These are phyloP conservation scores for Vireo altiloquus DNA, from an alignment of 2,113 vertebrate species.

Conservation along the genomic window DNA sequence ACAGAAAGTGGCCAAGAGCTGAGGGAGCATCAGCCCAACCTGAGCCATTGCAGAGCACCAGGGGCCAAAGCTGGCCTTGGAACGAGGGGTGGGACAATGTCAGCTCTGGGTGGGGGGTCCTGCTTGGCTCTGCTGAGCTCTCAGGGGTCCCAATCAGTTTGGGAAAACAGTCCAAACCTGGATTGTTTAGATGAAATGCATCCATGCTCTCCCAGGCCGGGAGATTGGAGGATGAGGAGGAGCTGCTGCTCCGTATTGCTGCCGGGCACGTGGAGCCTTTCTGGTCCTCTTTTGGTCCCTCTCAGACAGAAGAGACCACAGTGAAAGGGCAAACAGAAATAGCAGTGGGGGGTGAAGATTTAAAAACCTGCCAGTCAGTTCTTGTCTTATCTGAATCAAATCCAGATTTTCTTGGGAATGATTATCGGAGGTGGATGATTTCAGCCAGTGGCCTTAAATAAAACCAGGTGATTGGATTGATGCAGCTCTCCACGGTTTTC, in stretches of 20 bases:
- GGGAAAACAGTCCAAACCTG: background rate
- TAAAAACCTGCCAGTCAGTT: constrained; percentile 30
- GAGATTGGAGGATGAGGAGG: background rate
- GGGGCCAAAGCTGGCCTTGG: background rate
- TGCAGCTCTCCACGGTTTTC: background rate
- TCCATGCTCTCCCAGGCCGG: background rate
- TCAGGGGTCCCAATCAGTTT: background rate
- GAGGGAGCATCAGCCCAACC: background rate
- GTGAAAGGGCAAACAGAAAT: background rate
- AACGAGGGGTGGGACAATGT: background rate
- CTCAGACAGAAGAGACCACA: background rate
- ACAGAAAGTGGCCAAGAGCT: background rate
- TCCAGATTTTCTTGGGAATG: background rate
- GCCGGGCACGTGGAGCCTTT: background rate
- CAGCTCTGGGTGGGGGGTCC: background rate
- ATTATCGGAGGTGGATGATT: constrained; percentile 34
- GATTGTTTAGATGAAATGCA: constrained; percentile 8
- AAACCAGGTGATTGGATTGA: constrained; percentile 26
- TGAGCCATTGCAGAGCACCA: background rate
- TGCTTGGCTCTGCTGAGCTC: background rate
- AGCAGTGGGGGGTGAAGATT: background rate
- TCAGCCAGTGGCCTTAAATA: constrained; percentile 26
- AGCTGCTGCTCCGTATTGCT: background rate
- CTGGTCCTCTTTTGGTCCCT: background rate
- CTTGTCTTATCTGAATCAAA: background rate